Base-by-base conservation (phyloP, 2,797 vertebrate species). In the Mormyrus hasselquistii region DNA sequence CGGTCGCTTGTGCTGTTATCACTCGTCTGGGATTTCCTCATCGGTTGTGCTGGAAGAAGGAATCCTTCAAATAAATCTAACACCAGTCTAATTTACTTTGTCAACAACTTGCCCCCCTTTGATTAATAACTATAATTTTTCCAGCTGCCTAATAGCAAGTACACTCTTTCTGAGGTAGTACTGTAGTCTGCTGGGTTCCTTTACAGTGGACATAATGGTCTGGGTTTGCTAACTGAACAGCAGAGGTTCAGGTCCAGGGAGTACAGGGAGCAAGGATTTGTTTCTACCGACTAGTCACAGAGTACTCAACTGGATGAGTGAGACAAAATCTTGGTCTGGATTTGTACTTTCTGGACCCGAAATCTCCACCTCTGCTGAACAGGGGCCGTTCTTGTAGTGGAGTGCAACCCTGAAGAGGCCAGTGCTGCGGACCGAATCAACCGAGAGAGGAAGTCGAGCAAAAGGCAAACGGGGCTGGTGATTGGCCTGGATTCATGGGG, bases 351-450 rank as follows among this genome's bases (percentile, higher is more conserved):
- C 53, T 2, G 53, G 4, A 57, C 16, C 16, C n/a, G 53, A 57
- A 57, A 6, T 57, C 53, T 57, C 53, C 53, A 19, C 53, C 53
- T 19, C 53, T n/a, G 53, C 25, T 65, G 25, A 65, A 29, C 62
- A 29, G 25, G 62, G 25, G 25, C 29, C 0, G 5, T 19, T 16
- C 34, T 19, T 76, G 34, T 76, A 76, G 69, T 41, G 12, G 12
- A 4, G 52, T 49, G 47, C 41, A 88, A 55, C 69, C 49, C 19
- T 52, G 12, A 41, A 41, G 34, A 41, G 34, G 29, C 29, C 65
- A 73, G 65, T 16, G 14, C 19, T 50, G 19, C 14, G 86, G 90
- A 91, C 29, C 89, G 89, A 89, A 90, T 90, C 89, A 88, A 41
- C 89, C 29, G 62, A 65, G 25, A 3, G 1, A 65, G 9, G 62